These are phyloP conservation scores for Australoheros facetus DNA, from an alignment of 2,797 vertebrate genomes.

Conservation along the genomic window DNA sequence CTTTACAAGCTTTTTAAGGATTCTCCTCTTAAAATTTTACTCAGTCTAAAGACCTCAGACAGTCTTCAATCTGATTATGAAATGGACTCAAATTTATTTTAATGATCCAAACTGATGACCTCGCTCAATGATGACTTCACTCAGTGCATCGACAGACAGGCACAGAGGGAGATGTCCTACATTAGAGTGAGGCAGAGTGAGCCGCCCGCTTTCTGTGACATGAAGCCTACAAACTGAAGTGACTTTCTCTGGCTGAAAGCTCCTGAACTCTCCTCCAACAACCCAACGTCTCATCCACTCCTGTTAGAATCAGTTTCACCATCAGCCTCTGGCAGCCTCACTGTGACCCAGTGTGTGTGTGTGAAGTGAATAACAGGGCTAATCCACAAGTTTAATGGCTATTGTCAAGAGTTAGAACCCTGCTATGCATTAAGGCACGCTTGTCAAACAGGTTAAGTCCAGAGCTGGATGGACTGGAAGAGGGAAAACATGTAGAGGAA, in stretches of 20 bases:
- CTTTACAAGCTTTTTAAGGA: background rate
- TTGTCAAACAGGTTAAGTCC: conserved; percentile 39
- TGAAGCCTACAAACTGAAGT: conserved; percentile 12
- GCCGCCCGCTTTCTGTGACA: conserved; percentile 11
- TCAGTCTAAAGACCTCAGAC: background rate
- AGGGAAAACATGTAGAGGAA: background rate
- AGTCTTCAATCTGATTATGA: background rate
- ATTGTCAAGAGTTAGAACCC: background rate
- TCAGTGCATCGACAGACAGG: background rate
- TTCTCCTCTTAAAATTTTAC: no score
- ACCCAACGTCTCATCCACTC: conserved; percentile 21
- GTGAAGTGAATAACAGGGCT: conserved; percentile 1
- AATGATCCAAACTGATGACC: background rate
- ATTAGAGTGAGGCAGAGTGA: conserved; percentile 1
- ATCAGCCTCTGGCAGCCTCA: background rate
- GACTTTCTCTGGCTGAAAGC: conserved; percentile 7
- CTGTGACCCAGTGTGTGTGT: background rate
- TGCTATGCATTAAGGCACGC: conserved; percentile 32
- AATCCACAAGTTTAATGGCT: conserved; percentile 26
- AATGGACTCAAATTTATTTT: background rate
- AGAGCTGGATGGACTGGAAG: background rate
- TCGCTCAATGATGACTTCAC: background rate
- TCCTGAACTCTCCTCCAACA: background rate
- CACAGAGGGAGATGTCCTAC: conserved; percentile 4
- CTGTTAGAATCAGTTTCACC: conserved; percentile 30